Evolutionary conservation across 2,888 invertebrate genomes (phyloP).

Genomic region (Ichneumoninae sp.): DNA sequence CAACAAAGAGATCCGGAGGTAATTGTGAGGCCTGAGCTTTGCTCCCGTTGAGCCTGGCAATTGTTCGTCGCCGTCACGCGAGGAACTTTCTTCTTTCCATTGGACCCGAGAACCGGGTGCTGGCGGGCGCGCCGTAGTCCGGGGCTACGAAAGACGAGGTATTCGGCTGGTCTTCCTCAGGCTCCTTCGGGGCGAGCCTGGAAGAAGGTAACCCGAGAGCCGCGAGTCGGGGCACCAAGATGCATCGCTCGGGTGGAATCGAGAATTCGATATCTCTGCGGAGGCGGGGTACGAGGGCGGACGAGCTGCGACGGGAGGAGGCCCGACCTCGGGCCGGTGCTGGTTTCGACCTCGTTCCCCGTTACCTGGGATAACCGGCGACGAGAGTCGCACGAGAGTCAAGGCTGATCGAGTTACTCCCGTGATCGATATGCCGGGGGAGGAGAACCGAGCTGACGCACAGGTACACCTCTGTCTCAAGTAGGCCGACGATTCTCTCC

Average conservation of each 20-base stretch:
- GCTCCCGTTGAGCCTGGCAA: conserved; percentile 37
- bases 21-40: conserved; percentile 54
- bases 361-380: conserved; percentile 47
- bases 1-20: conserved; percentile 29
- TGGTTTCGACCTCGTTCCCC: conserved; percentile 57
- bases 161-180: conserved; percentile 52
- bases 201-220: conserved; percentile 62
- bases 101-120: conserved; percentile 9
- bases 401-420: conserved; percentile 72
- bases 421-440: conserved; percentile 69
- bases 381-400: conserved; percentile 66
- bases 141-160: conserved; percentile 51
- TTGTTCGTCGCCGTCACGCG: conserved; percentile 51
- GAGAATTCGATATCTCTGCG: conserved; percentile 68
- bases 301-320: conserved; percentile 55
- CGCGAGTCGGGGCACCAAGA: conserved; percentile 56
- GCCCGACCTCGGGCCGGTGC: conserved; percentile 53
- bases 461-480: conserved; percentile 43
- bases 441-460: conserved; percentile 68
- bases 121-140: conserved; percentile 31
- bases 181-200: conserved; percentile 33
- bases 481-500: conserved; percentile 43
- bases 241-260: conserved; percentile 63
- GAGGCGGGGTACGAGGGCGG: conserved; percentile 51
- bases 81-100: conserved; percentile 54